A percentile compares a stretch with the other conserved stretches of the same genome.
Conservation (phyloP, 2,113 vertebrate genomes). For the Hypanus sabinus region DNA sequence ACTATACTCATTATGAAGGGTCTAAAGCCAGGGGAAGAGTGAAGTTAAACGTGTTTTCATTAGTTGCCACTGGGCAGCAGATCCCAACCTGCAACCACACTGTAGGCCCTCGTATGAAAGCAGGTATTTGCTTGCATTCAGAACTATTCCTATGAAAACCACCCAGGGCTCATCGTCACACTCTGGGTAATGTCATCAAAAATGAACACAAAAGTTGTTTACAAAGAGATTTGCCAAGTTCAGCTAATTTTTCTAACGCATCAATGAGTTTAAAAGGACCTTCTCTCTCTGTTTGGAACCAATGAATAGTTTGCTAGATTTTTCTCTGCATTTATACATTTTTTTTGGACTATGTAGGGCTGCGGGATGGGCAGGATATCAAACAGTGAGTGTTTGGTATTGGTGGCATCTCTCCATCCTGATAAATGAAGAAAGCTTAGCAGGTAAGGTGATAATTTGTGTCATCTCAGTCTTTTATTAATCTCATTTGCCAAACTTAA, state of each 20-base stretch:
- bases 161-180: neutral
- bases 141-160: neutral
- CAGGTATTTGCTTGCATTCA: neutral
- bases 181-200: constrained; percentile 1
- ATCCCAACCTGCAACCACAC: neutral
- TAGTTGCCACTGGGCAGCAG: neutral
- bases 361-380: constrained; percentile 38
- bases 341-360: neutral
- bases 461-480: neutral
- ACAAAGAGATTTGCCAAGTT: constrained; percentile 61
- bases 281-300: constrained; percentile 57
- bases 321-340: constrained; percentile 39
- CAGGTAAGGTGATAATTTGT: constrained; percentile 49
- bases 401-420: constrained; percentile 43
- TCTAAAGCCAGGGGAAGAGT: neutral
- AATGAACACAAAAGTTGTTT: constrained; percentile 40
- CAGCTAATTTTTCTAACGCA: constrained; percentile 67
- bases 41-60: neutral
- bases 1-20: neutral
- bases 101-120: neutral
- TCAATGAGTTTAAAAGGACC: constrained; percentile 57
- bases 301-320: constrained; percentile 47
- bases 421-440: constrained; percentile 47
- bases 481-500: neutral
- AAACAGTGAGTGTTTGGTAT: neutral